These are phyloP conservation scores for Scomber japonicus DNA, from an alignment of 2,113 vertebrate species.

Conservation along the genomic window DNA sequence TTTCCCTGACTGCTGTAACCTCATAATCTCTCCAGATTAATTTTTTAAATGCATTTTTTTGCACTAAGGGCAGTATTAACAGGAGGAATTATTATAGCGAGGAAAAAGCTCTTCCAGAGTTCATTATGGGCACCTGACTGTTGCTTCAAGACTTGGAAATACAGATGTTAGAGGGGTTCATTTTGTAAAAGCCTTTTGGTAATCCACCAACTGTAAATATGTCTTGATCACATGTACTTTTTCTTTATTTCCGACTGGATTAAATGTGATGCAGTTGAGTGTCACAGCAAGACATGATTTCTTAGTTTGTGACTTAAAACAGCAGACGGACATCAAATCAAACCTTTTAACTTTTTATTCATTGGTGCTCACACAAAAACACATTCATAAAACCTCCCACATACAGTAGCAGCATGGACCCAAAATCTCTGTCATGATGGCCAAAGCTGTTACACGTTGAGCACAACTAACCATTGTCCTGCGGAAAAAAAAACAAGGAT, in stretches of 20 bases:
- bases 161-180: not conserved
- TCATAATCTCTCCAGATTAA: too few relatives aligned
- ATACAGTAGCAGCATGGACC: slow-evolving; percentile 62
- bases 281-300: not conserved
- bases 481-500: slow-evolving; percentile 48
- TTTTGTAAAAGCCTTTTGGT: not conserved
- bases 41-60: too few relatives aligned
- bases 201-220: slow-evolving; percentile 49
- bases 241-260: slow-evolving; percentile 43
- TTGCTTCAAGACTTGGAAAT: too few relatives aligned
- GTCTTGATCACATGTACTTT: not conserved
- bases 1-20: too few relatives aligned
- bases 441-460: slow-evolving; percentile 52
- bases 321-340: slow-evolving; percentile 10
- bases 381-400: slow-evolving; percentile 70
- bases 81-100: too few relatives aligned
- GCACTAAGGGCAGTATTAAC: too few relatives aligned
- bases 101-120: too few relatives aligned
- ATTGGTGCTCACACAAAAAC: slow-evolving; percentile 71
- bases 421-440: slow-evolving; percentile 41
- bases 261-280: slow-evolving; percentile 5
- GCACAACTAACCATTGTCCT: slow-evolving; percentile 62
- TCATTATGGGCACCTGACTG: too few relatives aligned
- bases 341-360: slow-evolving; percentile 71
- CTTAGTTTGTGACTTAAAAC: slow-evolving; percentile 12